Percentiles rank a stretch among this genome's conserved stretches.
Conservation (phyloP, 1,140 invertebrate genomes). For the Drosophila busckii region DNA sequence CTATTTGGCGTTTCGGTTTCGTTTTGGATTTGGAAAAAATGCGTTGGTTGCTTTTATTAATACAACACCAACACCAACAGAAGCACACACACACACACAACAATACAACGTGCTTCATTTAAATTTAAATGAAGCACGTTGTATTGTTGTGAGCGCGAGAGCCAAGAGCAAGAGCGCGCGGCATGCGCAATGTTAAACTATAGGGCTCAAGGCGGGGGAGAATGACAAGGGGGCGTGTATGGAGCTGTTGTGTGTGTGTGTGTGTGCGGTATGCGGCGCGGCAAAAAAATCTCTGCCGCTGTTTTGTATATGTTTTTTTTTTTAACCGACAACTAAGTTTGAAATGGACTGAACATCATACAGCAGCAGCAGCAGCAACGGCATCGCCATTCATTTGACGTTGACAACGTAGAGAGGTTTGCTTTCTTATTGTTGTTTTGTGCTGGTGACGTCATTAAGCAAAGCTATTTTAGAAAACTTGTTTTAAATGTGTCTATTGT, state of each 20-base stretch:
- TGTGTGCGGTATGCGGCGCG: constrained; percentile 58
- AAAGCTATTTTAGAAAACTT: constrained; percentile 56
- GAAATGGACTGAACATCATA: constrained; percentile 25
- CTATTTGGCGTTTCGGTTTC: constrained; percentile 43
- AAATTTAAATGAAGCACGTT: constrained; percentile 39
- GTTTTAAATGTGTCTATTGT: constrained; percentile 57
- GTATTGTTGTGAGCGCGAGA: constrained; percentile 33
- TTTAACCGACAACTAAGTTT: constrained; percentile 48
- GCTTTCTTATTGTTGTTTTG: constrained; percentile 40
- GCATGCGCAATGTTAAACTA: constrained; percentile 42
- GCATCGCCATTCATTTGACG: constrained; percentile 46
- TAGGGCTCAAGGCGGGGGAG: neutral
- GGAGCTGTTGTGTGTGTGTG: constrained; percentile 37
- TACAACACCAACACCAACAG: constrained; percentile 44
- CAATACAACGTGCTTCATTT: too few species aligned
- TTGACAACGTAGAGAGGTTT: constrained; percentile 30
- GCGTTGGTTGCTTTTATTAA: constrained; percentile 75
- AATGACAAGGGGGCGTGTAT: constrained; percentile 1
- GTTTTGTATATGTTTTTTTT: constrained; percentile 36
- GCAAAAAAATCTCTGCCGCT: constrained; percentile 57
- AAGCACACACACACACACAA: constrained; percentile 14
- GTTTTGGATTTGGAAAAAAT: constrained; percentile 63
- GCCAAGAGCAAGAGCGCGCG: constrained; percentile 12
- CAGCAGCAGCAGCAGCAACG: constrained; percentile 7
- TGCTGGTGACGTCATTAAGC: constrained; percentile 56